phyloP scores from a whole-genome alignment of 2,888 invertebrate species.

The Diabrotica balteata region DNA sequence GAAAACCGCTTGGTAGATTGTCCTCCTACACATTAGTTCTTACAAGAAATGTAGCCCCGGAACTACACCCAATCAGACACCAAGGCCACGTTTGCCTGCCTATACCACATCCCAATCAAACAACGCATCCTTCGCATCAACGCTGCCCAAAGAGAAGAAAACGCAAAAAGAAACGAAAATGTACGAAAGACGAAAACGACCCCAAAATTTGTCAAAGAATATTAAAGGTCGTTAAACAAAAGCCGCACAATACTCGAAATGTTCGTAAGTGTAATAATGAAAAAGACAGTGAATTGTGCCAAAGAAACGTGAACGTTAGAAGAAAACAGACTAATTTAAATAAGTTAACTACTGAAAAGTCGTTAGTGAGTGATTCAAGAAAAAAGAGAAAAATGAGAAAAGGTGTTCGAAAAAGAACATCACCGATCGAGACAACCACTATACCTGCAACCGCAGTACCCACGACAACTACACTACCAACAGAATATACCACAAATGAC shows the following conservation, averaged over 20 bases:
- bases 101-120: conserved; percentile 43
- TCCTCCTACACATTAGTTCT: conserved; percentile 78
- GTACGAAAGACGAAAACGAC: conserved; percentile 49
- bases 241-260: conserved; percentile 57
- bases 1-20: conserved; percentile 73
- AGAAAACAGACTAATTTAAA: conserved; percentile 50
- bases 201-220: conserved; percentile 45
- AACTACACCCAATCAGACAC: conserved; percentile 61
- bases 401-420: conserved; percentile 60
- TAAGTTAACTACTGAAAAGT: conserved; percentile 47
- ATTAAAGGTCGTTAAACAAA: conserved; percentile 55
- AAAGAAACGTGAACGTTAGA: conserved; percentile 56
- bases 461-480: conserved; percentile 65
- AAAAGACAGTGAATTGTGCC: conserved; percentile 57
- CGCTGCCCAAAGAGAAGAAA: conserved; percentile 62
- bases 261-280: conserved; percentile 48
- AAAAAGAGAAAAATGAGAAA: conserved; percentile 63
- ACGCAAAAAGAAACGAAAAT: conserved; percentile 62
- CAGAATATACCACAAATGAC: conserved; percentile 61
- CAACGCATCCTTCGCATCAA: conserved; percentile 56
- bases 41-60: conserved; percentile 66
- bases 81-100: conserved; percentile 54
- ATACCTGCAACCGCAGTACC: conserved; percentile 59
- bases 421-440: conserved; percentile 56
- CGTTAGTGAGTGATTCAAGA: conserved; percentile 47